Conservation (phyloP, 2,888 invertebrate genomes). For the Liodrosophila aerea region DNA sequence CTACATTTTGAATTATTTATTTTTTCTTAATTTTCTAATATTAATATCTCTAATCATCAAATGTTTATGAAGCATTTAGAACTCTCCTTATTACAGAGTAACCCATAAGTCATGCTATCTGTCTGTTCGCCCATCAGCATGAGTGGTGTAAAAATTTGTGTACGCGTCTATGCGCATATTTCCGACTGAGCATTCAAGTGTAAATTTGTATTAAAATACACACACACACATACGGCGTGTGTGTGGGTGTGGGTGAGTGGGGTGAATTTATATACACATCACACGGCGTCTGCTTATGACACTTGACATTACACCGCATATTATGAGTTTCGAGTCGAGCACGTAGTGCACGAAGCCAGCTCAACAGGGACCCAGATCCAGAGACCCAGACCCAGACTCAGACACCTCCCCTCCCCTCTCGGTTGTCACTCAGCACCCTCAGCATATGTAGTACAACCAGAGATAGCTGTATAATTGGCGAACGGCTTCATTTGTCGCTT, state of each 20-base stretch:
- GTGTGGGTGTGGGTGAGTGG: conserved; percentile 5
- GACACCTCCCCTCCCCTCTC: too few relatives aligned
- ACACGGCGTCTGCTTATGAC: conserved; percentile 34
- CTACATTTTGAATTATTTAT: too few relatives aligned
- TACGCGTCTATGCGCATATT: conserved; percentile 2
- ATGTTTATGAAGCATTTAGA: too few relatives aligned
- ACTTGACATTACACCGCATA: conserved; percentile 42
- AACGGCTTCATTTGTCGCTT: conserved; percentile 4
- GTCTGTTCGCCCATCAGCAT: not conserved
- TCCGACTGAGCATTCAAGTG: conserved; percentile 27
- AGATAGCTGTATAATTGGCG: conserved; percentile 8
- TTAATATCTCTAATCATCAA: too few relatives aligned
- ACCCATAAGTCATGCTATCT: not conserved
- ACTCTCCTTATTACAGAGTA: conserved; percentile 2
- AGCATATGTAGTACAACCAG: not conserved
- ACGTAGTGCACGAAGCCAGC: conserved; percentile 33
- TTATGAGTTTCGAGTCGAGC: conserved; percentile 23
- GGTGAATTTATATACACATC: not conserved
- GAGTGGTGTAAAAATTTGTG: conserved; percentile 12
- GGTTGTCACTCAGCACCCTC: too few relatives aligned
- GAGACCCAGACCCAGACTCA: conserved; percentile 9
- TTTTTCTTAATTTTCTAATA: too few relatives aligned
- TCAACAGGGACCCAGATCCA: conserved; percentile 16
- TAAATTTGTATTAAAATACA: conserved; percentile 29
- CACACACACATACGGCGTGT: not conserved